These are phyloP conservation scores for Plutomurus gul DNA, from an alignment of 1,140 invertebrate species.

Conservation along the genomic window DNA sequence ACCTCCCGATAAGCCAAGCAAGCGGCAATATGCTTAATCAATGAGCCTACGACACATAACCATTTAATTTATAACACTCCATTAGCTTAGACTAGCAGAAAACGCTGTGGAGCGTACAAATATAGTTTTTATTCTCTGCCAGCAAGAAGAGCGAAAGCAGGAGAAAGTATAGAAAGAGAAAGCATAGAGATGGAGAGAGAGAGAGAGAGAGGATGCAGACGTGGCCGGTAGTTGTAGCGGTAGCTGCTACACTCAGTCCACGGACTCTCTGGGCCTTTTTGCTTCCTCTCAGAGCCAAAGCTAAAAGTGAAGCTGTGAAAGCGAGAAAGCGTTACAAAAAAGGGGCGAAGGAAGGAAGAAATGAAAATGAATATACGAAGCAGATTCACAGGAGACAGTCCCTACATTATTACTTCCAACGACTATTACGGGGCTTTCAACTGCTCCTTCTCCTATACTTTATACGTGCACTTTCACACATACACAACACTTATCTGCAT, in stretches of 20 bases:
- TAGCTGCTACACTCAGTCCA: too few species aligned
- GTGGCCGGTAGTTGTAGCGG: too few species aligned
- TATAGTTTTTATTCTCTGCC: slow-evolving; percentile 21
- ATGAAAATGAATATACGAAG: slow-evolving; percentile 8
- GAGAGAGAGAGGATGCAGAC: too few species aligned
- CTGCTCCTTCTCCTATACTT: background rate
- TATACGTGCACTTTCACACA: too few species aligned
- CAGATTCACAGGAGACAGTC: background rate
- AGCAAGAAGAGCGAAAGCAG: too few species aligned
- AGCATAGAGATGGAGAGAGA: too few species aligned
- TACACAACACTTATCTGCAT: too few species aligned
- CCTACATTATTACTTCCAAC: background rate
- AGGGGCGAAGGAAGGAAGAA: slow-evolving; percentile 25
- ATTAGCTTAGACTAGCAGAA: background rate
- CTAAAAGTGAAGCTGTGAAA: background rate
- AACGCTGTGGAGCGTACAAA: background rate
- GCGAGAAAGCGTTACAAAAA: background rate
- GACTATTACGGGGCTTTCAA: background rate
- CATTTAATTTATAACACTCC: slow-evolving; percentile 25
- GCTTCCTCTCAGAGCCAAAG: background rate
- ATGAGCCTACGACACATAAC: slow-evolving; percentile 28
- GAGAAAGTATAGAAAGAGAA: too few species aligned
- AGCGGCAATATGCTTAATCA: slow-evolving; percentile 22
- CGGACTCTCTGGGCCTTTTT: too few species aligned
- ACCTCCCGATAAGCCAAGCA: slow-evolving; percentile 14